Evolutionary conservation across 2,797 vertebrate species (phyloP).

Genomic region (Eulemur albifrons): DNA sequence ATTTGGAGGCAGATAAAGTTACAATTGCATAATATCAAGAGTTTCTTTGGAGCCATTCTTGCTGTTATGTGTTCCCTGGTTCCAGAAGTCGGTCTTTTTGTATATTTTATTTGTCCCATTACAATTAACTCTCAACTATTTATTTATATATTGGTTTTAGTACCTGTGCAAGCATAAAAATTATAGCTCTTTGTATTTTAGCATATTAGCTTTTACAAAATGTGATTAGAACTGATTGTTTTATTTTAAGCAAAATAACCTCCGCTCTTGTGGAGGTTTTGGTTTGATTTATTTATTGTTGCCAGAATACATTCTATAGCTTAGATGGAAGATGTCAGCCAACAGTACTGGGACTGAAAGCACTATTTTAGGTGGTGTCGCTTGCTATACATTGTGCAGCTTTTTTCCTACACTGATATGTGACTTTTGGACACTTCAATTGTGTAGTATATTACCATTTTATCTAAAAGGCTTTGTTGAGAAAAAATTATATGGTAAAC

Average conservation of each 20-base stretch:
- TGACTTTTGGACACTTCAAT: constrained; percentile 49
- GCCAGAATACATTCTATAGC: not conserved
- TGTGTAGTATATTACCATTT: constrained; percentile 40
- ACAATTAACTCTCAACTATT: not conserved
- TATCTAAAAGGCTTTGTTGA: constrained; percentile 40
- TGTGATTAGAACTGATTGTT: not conserved
- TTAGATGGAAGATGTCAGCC: not conserved
- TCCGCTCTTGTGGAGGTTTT: not conserved
- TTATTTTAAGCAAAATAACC: constrained; percentile 1
- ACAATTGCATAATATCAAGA: not conserved
- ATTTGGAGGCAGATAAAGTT: not conserved
- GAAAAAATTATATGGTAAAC: constrained; percentile 21
- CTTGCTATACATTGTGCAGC: not conserved
- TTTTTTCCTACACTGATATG: not conserved
- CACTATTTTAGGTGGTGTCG: not conserved
- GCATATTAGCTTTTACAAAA: not conserved
- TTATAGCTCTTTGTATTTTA: not conserved
- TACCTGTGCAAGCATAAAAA: not conserved
- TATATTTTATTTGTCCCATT: not conserved
- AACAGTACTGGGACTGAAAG: not conserved
- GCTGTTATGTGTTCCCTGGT: not conserved
- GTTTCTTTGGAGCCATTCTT: not conserved
- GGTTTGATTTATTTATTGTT: not conserved
- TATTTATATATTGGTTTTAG: not conserved
- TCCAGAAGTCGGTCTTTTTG: not conserved